A percentile compares a stretch with the other conserved stretches of the same genome.
Evolutionary conservation across 2,113 vertebrate species (phyloP).

Genomic region (Nothobranchius kuhntae): DNA sequence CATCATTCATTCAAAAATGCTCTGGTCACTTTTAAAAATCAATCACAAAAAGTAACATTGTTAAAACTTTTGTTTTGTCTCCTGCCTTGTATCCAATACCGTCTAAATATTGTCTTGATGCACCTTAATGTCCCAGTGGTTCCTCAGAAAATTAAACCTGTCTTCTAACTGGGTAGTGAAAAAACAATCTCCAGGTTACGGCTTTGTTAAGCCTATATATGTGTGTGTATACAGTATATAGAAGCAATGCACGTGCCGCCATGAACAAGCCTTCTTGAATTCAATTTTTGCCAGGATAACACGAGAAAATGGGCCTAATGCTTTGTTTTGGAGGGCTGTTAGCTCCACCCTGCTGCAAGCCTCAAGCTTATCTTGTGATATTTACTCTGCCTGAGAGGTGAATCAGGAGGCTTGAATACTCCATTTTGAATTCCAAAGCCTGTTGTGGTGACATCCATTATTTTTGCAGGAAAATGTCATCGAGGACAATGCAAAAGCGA

Average conservation of each 20-base stretch:
- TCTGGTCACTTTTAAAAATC: too few relatives aligned
- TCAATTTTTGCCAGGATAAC: slow-evolving; percentile 28
- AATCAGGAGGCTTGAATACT: slow-evolving; percentile 22
- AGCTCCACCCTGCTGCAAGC: slow-evolving; percentile 21
- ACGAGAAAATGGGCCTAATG: slow-evolving; percentile 24
- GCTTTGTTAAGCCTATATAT: slow-evolving; percentile 5
- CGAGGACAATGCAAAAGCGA: slow-evolving; percentile 17
- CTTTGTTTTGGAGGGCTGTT: slow-evolving; percentile 38
- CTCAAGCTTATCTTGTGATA: slow-evolving; percentile 32
- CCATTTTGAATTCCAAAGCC: slow-evolving; percentile 30
- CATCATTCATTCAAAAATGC: too few relatives aligned
- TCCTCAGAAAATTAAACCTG: slow-evolving; percentile 31
- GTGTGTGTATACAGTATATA: too few relatives aligned
- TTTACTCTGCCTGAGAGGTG: slow-evolving; percentile 27
- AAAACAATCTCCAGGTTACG: slow-evolving; percentile 27
- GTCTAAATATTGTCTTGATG: not conserved
- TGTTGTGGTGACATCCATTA: not conserved
- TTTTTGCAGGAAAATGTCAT: slow-evolving; percentile 9
- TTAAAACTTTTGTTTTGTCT: not conserved
- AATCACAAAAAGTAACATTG: too few relatives aligned
- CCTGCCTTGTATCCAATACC: slow-evolving; percentile 7
- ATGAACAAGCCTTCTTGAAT: slow-evolving; percentile 28
- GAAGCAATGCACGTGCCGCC: slow-evolving; percentile 1
- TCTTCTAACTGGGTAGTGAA: slow-evolving; percentile 28
- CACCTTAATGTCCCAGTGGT: not conserved